A percentile compares a stretch with the other conserved stretches of the same genome.
Evolutionary conservation across 2,888 invertebrate species (phyloP).

Genomic region (Alviniconcha strummeri): DNA sequence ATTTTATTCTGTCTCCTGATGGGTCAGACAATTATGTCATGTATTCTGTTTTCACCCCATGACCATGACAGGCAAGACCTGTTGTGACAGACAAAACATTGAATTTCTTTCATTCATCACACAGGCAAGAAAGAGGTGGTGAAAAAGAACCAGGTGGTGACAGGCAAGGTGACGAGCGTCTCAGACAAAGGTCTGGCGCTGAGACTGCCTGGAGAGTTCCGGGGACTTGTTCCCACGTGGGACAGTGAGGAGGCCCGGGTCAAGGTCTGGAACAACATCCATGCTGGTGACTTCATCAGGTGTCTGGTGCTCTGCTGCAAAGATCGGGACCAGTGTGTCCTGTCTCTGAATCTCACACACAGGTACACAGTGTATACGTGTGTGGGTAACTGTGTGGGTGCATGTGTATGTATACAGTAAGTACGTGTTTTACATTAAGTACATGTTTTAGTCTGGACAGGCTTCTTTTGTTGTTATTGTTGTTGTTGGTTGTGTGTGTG

Average conservation of each 20-base stretch:
- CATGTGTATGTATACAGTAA: not conserved
- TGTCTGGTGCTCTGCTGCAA: constrained; percentile 15
- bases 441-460: not conserved
- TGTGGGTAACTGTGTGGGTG: not conserved
- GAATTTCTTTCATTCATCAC: too few relatives aligned
- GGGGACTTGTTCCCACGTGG: constrained; percentile 4
- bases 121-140: constrained; percentile 22
- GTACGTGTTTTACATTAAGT: not conserved
- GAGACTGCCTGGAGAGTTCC: constrained; percentile 27
- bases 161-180: constrained; percentile 29
- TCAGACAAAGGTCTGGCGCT: constrained; percentile 13
- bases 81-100: too few relatives aligned
- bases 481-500: not conserved
- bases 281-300: constrained; percentile 11
- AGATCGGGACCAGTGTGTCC: constrained; percentile 9
- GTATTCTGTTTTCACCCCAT: too few relatives aligned
- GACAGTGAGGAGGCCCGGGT: not conserved
- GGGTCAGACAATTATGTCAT: too few relatives aligned
- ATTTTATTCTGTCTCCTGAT: too few relatives aligned
- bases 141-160: constrained; percentile 21
- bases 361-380: not conserved
- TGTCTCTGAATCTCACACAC: constrained; percentile 12
- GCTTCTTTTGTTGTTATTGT: not conserved
- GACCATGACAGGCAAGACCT: too few relatives aligned
- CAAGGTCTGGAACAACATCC: not conserved